phyloP scores from a whole-genome alignment of 2,888 invertebrate genomes.

The Glaucopsyche alexis region DNA sequence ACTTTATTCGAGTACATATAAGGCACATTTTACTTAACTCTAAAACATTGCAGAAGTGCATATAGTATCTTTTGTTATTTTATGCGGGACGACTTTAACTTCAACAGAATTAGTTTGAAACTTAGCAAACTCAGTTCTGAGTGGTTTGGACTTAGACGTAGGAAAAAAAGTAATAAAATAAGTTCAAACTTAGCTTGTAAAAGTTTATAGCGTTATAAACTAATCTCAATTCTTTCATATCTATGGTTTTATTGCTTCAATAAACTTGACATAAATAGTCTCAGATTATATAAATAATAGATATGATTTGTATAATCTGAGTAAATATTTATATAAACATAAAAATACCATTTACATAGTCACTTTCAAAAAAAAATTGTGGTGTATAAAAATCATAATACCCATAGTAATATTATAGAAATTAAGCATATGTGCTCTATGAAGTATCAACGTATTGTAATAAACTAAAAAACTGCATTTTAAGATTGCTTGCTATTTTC shows the following conservation, averaged over 20 bases:
- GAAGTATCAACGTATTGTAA: too few species aligned
- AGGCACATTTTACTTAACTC: neutral
- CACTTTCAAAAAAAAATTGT: too few species aligned
- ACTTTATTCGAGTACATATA: neutral
- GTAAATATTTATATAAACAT: neutral
- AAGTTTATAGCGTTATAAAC: neutral
- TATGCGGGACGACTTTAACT: slow-evolving; percentile 1
- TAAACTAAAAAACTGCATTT: too few species aligned
- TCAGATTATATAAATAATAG: too few species aligned
- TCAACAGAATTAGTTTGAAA: slow-evolving; percentile 8
- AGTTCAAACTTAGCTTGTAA: slow-evolving; percentile 8
- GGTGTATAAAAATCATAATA: too few species aligned
- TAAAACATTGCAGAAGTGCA: neutral
- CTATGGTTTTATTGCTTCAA: neutral
- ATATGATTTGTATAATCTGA: too few species aligned
- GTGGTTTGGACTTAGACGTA: slow-evolving; percentile 18
- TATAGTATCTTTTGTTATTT: neutral
- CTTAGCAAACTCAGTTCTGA: slow-evolving; percentile 23
- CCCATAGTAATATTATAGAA: too few species aligned
- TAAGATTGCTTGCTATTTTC: too few species aligned
- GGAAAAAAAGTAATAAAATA: slow-evolving; percentile 9
- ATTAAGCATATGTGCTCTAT: too few species aligned
- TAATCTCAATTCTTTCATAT: neutral
- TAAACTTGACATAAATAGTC: neutral
- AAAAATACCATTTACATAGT: too few species aligned